A percentile compares a stretch with the other conserved stretches of the same genome.
These are phyloP conservation scores for Carduelis carduelis DNA, from an alignment of 2,797 vertebrate genomes.

Conservation along the genomic window DNA sequence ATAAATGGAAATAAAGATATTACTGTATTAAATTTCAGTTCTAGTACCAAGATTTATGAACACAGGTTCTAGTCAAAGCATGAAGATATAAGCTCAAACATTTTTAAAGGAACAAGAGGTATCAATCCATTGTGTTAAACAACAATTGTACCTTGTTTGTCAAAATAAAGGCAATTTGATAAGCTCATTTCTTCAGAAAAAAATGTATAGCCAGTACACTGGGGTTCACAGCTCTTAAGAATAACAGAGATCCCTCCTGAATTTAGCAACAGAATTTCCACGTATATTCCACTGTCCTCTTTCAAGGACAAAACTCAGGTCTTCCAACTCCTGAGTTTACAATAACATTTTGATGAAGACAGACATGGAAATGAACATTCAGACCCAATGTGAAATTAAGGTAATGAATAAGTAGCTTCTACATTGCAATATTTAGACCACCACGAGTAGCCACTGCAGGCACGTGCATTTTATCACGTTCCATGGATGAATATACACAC, in stretches of 20 bases:
- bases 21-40: neutral
- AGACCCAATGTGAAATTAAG: neutral
- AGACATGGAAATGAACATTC: neutral
- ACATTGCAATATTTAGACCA: neutral
- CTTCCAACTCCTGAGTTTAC: neutral
- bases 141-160: neutral
- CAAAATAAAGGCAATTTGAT: neutral
- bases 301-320: neutral
- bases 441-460: neutral
- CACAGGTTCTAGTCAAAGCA: neutral
- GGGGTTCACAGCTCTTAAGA: neutral
- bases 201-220: neutral
- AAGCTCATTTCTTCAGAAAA: neutral
- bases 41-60: neutral
- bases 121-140: neutral
- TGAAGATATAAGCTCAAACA: neutral
- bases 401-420: neutral
- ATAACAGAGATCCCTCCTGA: neutral
- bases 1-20: neutral
- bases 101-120: neutral
- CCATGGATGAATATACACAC: neutral
- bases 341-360: neutral
- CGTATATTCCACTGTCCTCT: fast-evolving
- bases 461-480: neutral
- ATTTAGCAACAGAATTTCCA: neutral